Evolutionary conservation across 1,140 invertebrate species (phyloP), one percentile per base, ranked within the genome.

Genomic region (Globodera rostochiensis): DNA sequence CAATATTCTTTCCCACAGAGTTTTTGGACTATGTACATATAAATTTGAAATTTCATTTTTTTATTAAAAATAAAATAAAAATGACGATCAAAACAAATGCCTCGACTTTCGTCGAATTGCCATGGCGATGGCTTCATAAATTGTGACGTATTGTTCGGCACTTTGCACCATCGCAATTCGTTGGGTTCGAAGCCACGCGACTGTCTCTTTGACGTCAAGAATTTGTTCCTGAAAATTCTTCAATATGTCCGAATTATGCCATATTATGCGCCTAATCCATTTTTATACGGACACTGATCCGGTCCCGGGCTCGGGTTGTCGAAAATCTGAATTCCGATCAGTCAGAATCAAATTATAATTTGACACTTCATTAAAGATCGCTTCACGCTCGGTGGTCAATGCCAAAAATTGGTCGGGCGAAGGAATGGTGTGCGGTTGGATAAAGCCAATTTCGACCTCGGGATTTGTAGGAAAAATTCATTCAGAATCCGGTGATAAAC

Each of bases 161-260:
- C 67, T 91, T 77, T 91, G 91, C 9, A 91, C 90, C 91, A 91
- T 91, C 78, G 90, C 91, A 45, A 88, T 87, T 64, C 91, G 82
- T 79, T 90, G 87, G 70, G 87, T 85, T 50, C 91, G 85, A 88
- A 91, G 90, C 5, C 85, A 80, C 49, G 86, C 83, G 19, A 91
- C 90, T 82, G 86, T 90, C 64, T 89, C 86, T 77, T 88, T 87
- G 0, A 91, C 87, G 77, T 91, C 90, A 15, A 91, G 85, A 4
- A 86, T 82, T 73, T 86, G 88, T 77, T 90, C 90, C 50, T 82
- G 85, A 66, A 87, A 66, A 46, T 13, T 25, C 60, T 15, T 64
- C 13, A 64, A 64, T 64, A 15, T 13, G 13, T 64, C 60, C 13
- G n/a, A 64, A 64, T 64, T 64, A 64, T 15, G n/a, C 60, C 60